Evolutionary conservation across 2,888 invertebrate genomes (phyloP).

Genomic region (Lasioglossum morio): DNA sequence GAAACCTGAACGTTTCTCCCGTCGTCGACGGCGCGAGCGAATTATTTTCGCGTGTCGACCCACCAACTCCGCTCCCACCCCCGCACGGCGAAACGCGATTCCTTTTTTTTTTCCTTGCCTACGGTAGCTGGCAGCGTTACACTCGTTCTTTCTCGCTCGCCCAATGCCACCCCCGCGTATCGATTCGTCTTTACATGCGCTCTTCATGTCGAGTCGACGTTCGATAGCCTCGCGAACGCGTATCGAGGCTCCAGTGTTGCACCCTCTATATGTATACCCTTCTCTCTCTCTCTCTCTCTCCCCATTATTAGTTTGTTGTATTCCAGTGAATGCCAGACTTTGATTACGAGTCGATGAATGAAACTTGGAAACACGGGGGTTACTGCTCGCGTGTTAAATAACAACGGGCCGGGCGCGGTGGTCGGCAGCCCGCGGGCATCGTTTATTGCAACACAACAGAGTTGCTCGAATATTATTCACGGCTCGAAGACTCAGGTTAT

Average conservation of each 20-base stretch:
- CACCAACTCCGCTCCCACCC: neutral
- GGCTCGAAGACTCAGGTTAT: neutral
- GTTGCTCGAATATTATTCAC: conserved; percentile 1
- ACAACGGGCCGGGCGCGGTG: neutral
- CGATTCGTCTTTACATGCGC: conserved; percentile 59
- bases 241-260: conserved; percentile 2
- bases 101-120: neutral
- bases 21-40: neutral
- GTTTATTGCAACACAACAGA: conserved; percentile 1
- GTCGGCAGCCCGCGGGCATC: neutral
- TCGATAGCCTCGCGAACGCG: conserved; percentile 40
- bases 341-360: conserved; percentile 4
- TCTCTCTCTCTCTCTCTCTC: too few relatives aligned
- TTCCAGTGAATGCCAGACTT: neutral
- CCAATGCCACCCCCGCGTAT: conserved; percentile 14
- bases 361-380: neutral
- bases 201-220: conserved; percentile 44
- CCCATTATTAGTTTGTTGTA: neutral
- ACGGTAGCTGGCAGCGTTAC: neutral
- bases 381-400: conserved; percentile 27
- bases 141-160: neutral
- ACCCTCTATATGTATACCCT: neutral
- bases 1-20: neutral
- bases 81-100: neutral
- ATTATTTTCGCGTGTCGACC: conserved; percentile 2